These are phyloP conservation scores for Siniperca knerii DNA, from an alignment of 2,113 vertebrate species.

Conservation along the genomic window DNA sequence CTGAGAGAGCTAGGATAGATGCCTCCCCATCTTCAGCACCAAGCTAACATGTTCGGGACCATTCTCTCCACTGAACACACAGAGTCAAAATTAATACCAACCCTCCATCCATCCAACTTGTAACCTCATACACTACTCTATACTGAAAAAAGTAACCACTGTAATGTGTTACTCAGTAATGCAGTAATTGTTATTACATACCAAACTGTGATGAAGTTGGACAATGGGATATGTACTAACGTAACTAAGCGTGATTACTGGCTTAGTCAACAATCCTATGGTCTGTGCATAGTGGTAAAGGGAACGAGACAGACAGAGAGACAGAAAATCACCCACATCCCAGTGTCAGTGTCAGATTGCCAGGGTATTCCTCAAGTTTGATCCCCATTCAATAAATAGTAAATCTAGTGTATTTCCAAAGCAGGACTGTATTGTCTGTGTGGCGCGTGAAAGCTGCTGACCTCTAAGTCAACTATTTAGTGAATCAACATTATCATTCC, in stretches of 20 bases:
- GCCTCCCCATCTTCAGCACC: no score
- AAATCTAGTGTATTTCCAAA: slow-evolving; percentile 74
- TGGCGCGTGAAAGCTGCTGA: slow-evolving; percentile 75
- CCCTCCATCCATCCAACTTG: background rate
- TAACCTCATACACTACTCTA: background rate
- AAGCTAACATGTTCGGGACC: background rate
- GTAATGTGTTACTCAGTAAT: background rate
- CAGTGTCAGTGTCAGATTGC: slow-evolving; percentile 58
- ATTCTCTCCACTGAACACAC: background rate
- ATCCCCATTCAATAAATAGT: slow-evolving; percentile 73
- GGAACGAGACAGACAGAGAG: slow-evolving; percentile 39
- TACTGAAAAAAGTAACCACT: background rate
- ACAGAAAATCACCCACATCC: slow-evolving; percentile 59
- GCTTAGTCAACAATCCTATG: slow-evolving; percentile 44
- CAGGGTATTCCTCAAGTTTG: slow-evolving; percentile 56
- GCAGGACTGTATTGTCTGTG: slow-evolving; percentile 63
- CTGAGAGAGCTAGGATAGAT: background rate
- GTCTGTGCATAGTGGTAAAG: slow-evolving; percentile 33
- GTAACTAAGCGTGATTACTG: slow-evolving; percentile 49
- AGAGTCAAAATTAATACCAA: background rate
- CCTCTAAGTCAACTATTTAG: slow-evolving; percentile 84
- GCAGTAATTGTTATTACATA: slow-evolving; percentile 49
- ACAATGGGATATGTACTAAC: slow-evolving; percentile 32
- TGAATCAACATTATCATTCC: slow-evolving; percentile 85
- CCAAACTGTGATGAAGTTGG: slow-evolving; percentile 44